Evolutionary conservation across 1,140 invertebrate species (phyloP).

Genomic region (Helicoverpa zea): DNA sequence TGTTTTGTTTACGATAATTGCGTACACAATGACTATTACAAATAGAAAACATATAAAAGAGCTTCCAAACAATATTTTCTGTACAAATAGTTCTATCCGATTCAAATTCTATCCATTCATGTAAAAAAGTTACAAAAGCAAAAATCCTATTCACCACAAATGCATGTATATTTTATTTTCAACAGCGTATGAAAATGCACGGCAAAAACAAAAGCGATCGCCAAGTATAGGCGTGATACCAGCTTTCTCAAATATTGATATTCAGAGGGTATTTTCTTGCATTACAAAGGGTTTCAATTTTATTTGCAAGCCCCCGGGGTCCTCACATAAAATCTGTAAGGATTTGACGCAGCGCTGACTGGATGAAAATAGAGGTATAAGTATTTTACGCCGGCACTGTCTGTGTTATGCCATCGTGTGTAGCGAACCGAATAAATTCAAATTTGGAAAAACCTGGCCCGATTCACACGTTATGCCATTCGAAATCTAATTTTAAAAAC

Average conservation of each 20-base stretch:
- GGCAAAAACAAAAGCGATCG: conserved; percentile 7
- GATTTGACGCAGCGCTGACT: conserved; percentile 57
- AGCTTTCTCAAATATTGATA: conserved; percentile 52
- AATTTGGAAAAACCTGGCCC: conserved; percentile 4
- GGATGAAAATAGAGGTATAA: conserved; percentile 48
- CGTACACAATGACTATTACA: too few species aligned
- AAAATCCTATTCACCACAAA: conserved; percentile 21
- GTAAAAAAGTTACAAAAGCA: not conserved
- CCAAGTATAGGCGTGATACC: conserved; percentile 25
- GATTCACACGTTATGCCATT: not conserved
- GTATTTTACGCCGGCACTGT: conserved; percentile 31
- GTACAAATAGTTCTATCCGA: not conserved
- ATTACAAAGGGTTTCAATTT: conserved; percentile 60
- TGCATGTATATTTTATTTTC: conserved; percentile 9
- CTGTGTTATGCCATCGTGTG: not conserved
- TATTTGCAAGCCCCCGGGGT: conserved; percentile 54
- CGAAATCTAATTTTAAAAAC: conserved; percentile 15
- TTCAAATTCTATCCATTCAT: not conserved
- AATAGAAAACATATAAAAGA: too few species aligned
- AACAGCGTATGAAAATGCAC: conserved; percentile 3
- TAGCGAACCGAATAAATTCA: conserved; percentile 1
- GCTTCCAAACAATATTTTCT: not conserved
- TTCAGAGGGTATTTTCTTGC: conserved; percentile 52
- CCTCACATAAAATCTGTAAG: conserved; percentile 57
- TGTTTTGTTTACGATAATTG: too few species aligned